Percentiles rank a stretch among this genome's conserved stretches.
Conservation (phyloP, 2,888 invertebrate species). For the Nesidiocoris tenuis region DNA sequence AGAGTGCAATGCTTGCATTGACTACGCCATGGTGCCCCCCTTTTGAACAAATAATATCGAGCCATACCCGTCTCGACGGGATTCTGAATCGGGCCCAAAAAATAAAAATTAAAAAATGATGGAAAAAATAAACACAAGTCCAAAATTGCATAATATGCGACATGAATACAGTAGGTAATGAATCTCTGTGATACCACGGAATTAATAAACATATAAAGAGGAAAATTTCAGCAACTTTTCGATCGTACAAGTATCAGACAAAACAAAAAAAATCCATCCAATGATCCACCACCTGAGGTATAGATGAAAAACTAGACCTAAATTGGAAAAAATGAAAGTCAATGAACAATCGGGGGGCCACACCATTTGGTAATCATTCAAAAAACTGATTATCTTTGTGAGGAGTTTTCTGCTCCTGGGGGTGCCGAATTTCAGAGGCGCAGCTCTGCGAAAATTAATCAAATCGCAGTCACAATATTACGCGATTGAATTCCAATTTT, state of each 20-base stretch:
- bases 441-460: not conserved
- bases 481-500: not conserved
- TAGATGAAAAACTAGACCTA: not conserved
- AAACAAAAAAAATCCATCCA: not conserved
- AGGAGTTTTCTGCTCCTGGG: conserved; percentile 26
- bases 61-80: conserved; percentile 8
- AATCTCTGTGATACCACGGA: not conserved
- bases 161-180: no score
- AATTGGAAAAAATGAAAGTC: conserved; percentile 1
- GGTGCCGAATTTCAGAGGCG: not conserved
- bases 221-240: not conserved
- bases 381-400: conserved; percentile 45
- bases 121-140: conserved; percentile 28
- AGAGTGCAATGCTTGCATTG: conserved; percentile 52
- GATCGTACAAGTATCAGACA: no score
- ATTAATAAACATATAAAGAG: not conserved
- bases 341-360: conserved; percentile 21
- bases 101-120: conserved; percentile 22
- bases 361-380: conserved; percentile 40
- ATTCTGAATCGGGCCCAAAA: no score
- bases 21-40: conserved; percentile 46
- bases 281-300: not conserved
- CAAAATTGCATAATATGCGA: no score
- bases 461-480: not conserved
- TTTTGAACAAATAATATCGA: conserved; percentile 5